Conservation (phyloP, 2,888 invertebrate genomes). For the Melieria picta region DNA sequence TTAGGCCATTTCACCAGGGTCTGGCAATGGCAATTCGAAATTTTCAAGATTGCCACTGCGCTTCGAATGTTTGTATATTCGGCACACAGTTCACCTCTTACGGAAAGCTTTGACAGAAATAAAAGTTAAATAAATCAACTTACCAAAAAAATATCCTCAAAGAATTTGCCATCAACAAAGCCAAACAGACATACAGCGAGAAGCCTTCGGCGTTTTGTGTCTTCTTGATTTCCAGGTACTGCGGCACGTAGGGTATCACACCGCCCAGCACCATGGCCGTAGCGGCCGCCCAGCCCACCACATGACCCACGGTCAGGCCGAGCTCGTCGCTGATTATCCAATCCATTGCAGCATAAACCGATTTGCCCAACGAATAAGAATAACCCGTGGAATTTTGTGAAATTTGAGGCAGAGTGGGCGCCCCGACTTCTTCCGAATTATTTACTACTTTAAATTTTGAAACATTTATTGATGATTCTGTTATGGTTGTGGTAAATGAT, state of each 20-base stretch:
- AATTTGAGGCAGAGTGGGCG: no score
- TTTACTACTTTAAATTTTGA: background rate
- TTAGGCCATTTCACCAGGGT: no score
- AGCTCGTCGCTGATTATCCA: slow-evolving; percentile 82
- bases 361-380: no score
- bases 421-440: no score
- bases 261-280: slow-evolving; percentile 95
- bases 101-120: no score
- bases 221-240: slow-evolving; percentile 90
- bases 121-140: slow-evolving; percentile 55
- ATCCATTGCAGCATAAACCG: slow-evolving; percentile 69
- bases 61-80: no score
- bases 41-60: no score
- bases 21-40: no score
- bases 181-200: slow-evolving; percentile 95
- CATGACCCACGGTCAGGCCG: slow-evolving; percentile 78
- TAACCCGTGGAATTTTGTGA: no score
- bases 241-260: slow-evolving; percentile 94
- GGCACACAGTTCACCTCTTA: no score
- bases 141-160: slow-evolving; percentile 98
- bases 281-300: slow-evolving; percentile 83
- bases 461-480: background rate
- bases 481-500: no score
- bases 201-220: slow-evolving; percentile 97
- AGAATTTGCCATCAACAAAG: slow-evolving; percentile 94